A percentile compares a stretch with the other conserved stretches of the same genome.
Evolutionary conservation across 2,888 invertebrate species (phyloP).

Genomic region (Tetrapedia diversipes): DNA sequence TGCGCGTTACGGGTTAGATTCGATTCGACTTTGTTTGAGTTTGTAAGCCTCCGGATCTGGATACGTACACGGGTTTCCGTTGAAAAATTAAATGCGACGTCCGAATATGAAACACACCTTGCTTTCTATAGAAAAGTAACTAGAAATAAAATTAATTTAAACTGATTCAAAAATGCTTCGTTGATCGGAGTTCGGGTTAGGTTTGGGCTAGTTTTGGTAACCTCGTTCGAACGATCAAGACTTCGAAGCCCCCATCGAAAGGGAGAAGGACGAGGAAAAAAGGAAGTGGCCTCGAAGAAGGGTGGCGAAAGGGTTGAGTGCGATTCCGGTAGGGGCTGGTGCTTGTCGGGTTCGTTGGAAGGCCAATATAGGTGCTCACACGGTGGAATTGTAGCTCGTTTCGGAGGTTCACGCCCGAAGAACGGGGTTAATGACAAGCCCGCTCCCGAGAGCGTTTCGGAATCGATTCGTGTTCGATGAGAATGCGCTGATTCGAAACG

Average conservation of each 20-base stretch:
- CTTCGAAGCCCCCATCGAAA: too few species aligned
- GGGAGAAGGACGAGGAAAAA: too few species aligned
- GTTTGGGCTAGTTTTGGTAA: too few species aligned
- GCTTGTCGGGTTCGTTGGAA: constrained; percentile 47
- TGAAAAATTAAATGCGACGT: neutral
- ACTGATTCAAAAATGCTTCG: too few species aligned
- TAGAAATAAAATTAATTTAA: too few species aligned
- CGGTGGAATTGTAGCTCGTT: constrained; percentile 62
- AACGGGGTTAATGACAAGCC: constrained; percentile 68
- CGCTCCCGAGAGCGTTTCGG: constrained; percentile 57
- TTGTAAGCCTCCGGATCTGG: neutral
- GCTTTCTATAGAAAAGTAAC: too few species aligned
- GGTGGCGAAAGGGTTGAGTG: too few species aligned
- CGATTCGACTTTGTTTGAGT: constrained; percentile 18
- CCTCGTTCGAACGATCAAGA: too few species aligned
- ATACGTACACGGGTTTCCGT: neutral
- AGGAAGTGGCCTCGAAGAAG: too few species aligned
- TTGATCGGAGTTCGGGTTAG: too few species aligned
- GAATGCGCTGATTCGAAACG: constrained; percentile 59
- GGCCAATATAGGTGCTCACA: constrained; percentile 54
- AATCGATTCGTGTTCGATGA: constrained; percentile 63
- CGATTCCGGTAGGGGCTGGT: too few species aligned
- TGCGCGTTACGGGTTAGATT: neutral
- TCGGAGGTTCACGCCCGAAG: constrained; percentile 64
- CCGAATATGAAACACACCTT: too few species aligned